Base-by-base conservation (phyloP, 2,888 invertebrate species). In the Herminia tarsipennalis region DNA sequence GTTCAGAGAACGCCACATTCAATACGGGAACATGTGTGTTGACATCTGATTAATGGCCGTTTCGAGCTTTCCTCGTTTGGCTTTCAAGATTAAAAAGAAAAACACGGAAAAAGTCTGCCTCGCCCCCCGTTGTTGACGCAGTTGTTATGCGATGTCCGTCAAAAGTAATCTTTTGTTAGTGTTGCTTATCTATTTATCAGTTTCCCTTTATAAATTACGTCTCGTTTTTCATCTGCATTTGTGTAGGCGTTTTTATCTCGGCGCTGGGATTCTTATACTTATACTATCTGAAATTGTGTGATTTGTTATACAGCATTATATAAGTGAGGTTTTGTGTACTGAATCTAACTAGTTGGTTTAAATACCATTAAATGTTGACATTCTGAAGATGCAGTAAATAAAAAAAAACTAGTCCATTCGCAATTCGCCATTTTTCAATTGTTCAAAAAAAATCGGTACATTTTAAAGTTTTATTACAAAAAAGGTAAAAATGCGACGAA, bases 31-130 rank as follows among this genome's bases (percentile, higher is more conserved):
- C 70, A 73, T 73, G 60, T 73, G 72, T 75, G 77, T 74, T 76
- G 81, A 78, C 83, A 70, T 75, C 75, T 78, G 83, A 83, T 83
- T 79, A 81, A 83, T 83, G 76, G 71, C 54, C 65, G 60, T 63
- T 67, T 52, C 55, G 62, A 65, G 65, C 47, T 65, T 62, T 55
- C 49, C 61, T 63, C 48, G 46, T 48, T 63, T 60, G 58, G 49
- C 61, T 62, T 59, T 58, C 42, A 45, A 64, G 61, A 69, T 74
- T 70, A 72, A 74, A 76, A 72, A 66, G 57, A 55, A 64, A n/a
- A 67, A 72, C 56, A 62, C 30, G 56, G 48, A 49, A 50, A 63
- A 65, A 62, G 54, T 62, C 57, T 61, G 63, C 47, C 49, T 35
- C 38, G 44, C 42, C 17, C 37, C 34, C 32, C 36, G 45, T 60